Conservation (phyloP, 2,113 vertebrate genomes). For the Columba livia region DNA sequence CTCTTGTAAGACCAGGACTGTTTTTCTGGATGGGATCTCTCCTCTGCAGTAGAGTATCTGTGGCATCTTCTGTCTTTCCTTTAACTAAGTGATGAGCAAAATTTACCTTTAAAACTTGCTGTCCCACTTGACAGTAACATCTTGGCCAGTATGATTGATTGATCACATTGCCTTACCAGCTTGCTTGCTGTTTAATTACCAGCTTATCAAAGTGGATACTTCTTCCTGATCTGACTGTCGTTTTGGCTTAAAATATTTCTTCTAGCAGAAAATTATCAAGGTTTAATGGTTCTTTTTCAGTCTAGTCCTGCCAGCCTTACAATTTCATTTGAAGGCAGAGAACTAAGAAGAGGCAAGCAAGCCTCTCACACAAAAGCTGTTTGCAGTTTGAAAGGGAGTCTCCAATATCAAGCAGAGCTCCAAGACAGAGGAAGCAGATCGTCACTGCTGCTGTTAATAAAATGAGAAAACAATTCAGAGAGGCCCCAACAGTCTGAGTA, state of each 20-base stretch:
- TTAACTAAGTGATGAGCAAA: neutral
- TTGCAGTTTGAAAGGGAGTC: neutral
- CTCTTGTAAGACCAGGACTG: neutral
- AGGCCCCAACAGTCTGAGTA: neutral
- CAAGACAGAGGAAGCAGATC: neutral
- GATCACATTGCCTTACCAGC: constrained; percentile 1
- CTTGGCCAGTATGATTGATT: constrained; percentile 22
- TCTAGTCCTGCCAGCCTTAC: neutral
- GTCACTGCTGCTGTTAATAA: neutral
- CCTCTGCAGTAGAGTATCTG: neutral
- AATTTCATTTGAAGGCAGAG: constrained; percentile 22
- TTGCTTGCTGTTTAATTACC: constrained; percentile 56
- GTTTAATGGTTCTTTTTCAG: constrained; percentile 29
- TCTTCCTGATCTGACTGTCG: neutral
- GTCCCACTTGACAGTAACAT: constrained; percentile 26
- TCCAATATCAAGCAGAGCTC: neutral
- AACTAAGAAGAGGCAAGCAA: neutral
- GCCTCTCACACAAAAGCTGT: neutral
- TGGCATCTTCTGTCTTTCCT: neutral
- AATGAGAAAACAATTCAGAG: neutral
- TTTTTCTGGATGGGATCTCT: neutral
- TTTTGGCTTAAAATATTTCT: constrained; percentile 45
- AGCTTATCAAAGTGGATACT: constrained; percentile 32
- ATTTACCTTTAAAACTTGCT: constrained; percentile 26
- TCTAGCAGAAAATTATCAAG: constrained; percentile 43